phyloP scores from a whole-genome alignment of 2,888 invertebrate genomes.

The Operophtera brumata region DNA sequence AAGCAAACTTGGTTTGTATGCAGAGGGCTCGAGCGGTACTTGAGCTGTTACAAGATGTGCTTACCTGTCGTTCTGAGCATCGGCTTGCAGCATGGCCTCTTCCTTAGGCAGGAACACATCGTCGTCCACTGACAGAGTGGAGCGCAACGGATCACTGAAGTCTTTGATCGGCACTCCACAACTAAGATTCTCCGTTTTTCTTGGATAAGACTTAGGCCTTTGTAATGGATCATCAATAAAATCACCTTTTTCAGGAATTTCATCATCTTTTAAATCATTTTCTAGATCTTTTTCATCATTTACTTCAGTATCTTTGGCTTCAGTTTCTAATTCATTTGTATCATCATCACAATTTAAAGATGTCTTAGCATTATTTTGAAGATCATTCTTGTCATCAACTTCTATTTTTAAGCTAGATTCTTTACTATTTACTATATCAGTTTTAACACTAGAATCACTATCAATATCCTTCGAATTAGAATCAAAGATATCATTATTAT shows the following conservation, averaged over 20 bases:
- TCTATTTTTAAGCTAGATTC: not conserved
- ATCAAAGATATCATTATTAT: slow-evolving; percentile 13
- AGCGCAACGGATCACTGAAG: slow-evolving; percentile 90
- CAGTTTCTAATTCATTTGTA: not conserved
- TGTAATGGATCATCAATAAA: slow-evolving; percentile 49
- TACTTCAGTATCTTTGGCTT: not conserved
- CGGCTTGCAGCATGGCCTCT: slow-evolving; percentile 62
- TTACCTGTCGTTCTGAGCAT: slow-evolving; percentile 68
- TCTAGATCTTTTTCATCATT: slow-evolving; percentile 28
- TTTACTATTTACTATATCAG: slow-evolving; percentile 6
- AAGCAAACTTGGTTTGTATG: no score
- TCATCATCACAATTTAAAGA: not conserved
- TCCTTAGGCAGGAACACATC: slow-evolving; percentile 73
- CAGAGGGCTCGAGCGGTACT: no score
- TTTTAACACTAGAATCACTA: not conserved
- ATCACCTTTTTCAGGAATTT: slow-evolving; percentile 11
- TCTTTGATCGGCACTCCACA: slow-evolving; percentile 84
- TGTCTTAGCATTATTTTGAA: not conserved
- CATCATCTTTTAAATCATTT: slow-evolving; percentile 26
- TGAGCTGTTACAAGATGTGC: no score
- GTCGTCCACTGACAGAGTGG: slow-evolving; percentile 70
- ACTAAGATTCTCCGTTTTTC: slow-evolving; percentile 64
- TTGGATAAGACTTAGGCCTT: slow-evolving; percentile 47
- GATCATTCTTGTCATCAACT: slow-evolving; percentile 8
- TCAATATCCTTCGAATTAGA: slow-evolving; percentile 12